Evolutionary conservation across 2,888 invertebrate genomes (phyloP), one percentile per base, ranked within the genome.

Genomic region (Rotaria socialis): DNA sequence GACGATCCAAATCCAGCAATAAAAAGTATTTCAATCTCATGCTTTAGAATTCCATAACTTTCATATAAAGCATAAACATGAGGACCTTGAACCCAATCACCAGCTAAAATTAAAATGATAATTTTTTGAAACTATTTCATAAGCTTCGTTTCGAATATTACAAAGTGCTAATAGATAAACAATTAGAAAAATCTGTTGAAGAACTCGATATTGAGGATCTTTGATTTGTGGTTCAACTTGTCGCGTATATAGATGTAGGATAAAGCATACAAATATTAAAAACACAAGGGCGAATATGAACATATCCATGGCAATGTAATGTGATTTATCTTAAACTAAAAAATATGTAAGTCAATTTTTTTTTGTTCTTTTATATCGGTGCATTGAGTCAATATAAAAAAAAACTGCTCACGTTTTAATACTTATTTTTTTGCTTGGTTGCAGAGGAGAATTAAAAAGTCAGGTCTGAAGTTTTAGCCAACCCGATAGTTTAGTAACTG

Each of bases 71-170:
- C 92, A 88, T 92, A 92, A 52, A 92, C 92, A 89, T 92, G 92
- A 0, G 92, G 92, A 0, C 92, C 92, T 89, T 92, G 92, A 58
- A 92, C 89, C 92, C 92, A 92, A 88, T 92, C 92, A 16, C 92
- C 92, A 74, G 91, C 92, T 92, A 89, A 87, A 91, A 90, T 75
- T 24, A 58, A 27, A 16, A 27, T 14, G 2, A 80, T 11, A 41
- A 56, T 80, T 16, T 35, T 58, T 85, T 8, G 16, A 43, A 50
- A 41, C 19, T 19, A 19, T 50, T 35, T 35, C 85, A 80, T n/a
- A 80, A 27, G 52, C 24, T 56, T 24, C 41, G 55, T 27, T 60
- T 35, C 75, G 24, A 22, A 80, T 88, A 89, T 89, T 88, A 92
- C 92, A 92, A 89, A 92, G 91, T 19, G 92, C 92, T 87, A 92